Evolutionary conservation across 2,797 vertebrate genomes (phyloP), one percentile per base, ranked within the genome.

Genomic region (Merluccius polli): DNA sequence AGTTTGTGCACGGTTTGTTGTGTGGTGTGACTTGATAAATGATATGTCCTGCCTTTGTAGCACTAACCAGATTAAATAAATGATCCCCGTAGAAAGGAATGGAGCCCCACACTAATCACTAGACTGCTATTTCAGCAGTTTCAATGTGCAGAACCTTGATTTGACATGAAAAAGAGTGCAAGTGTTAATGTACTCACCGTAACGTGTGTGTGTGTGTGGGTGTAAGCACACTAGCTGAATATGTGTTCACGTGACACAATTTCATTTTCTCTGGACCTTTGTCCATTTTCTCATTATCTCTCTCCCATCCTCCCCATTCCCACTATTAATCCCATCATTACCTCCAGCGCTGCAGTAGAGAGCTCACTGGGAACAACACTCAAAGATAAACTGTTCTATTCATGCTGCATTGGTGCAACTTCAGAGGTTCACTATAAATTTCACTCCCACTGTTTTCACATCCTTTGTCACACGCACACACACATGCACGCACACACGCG

Each of bases 351-450:
- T 72, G 44, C 11, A 73, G 71, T 0, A 69, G 74, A 72, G 75
- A 76, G 48, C 1, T 0, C 74, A 81, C 74, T 68, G 67, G 73
- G 85, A 85, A 82, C 83, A 79, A 75, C 80, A 77, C 75, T 41
- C 44, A 52, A 73, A 79, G 78, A 86, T 82, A 74, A 71, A 78
- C 33, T 6, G 4, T 63, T 63, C 52, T n/a, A 24, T 27, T 63
- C 52, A 63, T 24, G n/a, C 52, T 24, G 52, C 52, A 27, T 27
- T 24, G 52, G n/a, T 24, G 52, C 21, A n/a, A 63, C 52, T 63
- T 63, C 52, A 63, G 52, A 63, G 52, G 52, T 2, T 24, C 5
- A 7, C 78, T 85, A 85, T 86, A 86, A 88, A 87, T 87, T 81
- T 36, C 41, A 16, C 24, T 36, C 59, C 73, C 44, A 16, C 74